phyloP scores from a whole-genome alignment of 2,113 vertebrate species.

The Scatophagus argus region DNA sequence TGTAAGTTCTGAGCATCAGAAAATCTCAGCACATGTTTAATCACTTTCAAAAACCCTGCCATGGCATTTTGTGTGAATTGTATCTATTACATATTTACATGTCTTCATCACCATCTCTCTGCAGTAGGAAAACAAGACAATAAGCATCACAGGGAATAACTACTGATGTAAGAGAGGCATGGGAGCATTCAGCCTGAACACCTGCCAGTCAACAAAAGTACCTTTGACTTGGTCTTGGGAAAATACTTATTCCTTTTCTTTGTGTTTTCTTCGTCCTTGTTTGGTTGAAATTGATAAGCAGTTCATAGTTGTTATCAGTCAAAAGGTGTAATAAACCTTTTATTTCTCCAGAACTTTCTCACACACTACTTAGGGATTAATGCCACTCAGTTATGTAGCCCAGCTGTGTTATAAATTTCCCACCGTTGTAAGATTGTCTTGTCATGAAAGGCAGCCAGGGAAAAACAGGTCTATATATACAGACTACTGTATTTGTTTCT shows the following conservation, averaged over 20 bases:
- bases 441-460: slow-evolving; percentile 51
- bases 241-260: slow-evolving; percentile 17
- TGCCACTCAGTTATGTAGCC: slow-evolving; percentile 8
- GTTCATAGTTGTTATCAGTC: slow-evolving; percentile 11
- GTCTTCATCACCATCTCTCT: not conserved
- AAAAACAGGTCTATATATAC: slow-evolving; percentile 58
- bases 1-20: not conserved
- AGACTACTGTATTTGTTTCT: slow-evolving; percentile 61
- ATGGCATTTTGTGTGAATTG: not conserved
- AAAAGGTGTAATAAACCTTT: slow-evolving; percentile 52
- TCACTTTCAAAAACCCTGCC: not conserved
- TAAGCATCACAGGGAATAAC: not conserved
- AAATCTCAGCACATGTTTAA: slow-evolving; percentile 3
- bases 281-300: slow-evolving; percentile 17
- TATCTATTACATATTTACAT: not conserved
- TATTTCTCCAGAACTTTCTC: slow-evolving; percentile 51
- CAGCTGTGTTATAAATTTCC: slow-evolving; percentile 59
- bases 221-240: slow-evolving; percentile 11
- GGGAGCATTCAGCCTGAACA: slow-evolving; percentile 5
- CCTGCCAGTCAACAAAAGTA: not conserved
- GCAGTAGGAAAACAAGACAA: too few species aligned
- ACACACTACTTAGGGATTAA: slow-evolving; percentile 62
- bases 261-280: slow-evolving; percentile 1
- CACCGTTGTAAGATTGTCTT: slow-evolving; percentile 62
- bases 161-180: not conserved